These are phyloP conservation scores for Dasypogon diadema DNA, from an alignment of 2,888 invertebrate species.

Conservation along the genomic window DNA sequence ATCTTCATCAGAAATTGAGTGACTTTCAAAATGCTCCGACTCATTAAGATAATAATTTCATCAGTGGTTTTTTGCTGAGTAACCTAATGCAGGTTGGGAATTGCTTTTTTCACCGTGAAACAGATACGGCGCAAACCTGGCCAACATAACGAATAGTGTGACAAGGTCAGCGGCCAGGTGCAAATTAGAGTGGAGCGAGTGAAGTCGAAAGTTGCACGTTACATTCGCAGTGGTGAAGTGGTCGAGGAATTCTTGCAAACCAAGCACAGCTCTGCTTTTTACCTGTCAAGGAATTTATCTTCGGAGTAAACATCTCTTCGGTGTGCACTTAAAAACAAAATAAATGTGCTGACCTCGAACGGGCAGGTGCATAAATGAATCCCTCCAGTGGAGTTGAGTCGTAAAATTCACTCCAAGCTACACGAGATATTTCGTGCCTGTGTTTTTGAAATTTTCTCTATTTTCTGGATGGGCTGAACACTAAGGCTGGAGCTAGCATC, in stretches of 20 bases:
- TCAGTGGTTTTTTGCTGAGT: constrained; percentile 3
- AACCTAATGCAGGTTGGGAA: constrained; percentile 1
- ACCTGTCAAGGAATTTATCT: background rate
- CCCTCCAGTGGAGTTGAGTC: constrained; percentile 6
- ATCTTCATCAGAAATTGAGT: constrained; percentile 19
- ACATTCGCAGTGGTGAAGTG: background rate
- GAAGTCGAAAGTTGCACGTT: background rate
- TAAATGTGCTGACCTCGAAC: constrained; percentile 13
- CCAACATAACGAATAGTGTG: background rate
- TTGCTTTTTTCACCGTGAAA: background rate
- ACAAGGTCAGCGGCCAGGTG: constrained; percentile 48
- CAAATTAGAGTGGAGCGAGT: constrained; percentile 7
- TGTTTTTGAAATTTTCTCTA: background rate
- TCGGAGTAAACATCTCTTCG: background rate
- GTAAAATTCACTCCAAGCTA: background rate
- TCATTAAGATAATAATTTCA: constrained; percentile 47
- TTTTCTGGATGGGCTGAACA: background rate
- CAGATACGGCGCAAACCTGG: background rate
- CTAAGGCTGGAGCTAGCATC: constrained; percentile 22
- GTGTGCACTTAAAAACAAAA: background rate
- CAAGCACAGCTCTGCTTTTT: background rate
- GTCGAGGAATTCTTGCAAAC: constrained; percentile 5
- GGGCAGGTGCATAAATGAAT: constrained; percentile 38
- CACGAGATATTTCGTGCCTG: background rate
- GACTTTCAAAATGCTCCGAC: constrained; percentile 21